Conservation (phyloP, 2,888 invertebrate genomes). For the Lathronympha strigana region DNA sequence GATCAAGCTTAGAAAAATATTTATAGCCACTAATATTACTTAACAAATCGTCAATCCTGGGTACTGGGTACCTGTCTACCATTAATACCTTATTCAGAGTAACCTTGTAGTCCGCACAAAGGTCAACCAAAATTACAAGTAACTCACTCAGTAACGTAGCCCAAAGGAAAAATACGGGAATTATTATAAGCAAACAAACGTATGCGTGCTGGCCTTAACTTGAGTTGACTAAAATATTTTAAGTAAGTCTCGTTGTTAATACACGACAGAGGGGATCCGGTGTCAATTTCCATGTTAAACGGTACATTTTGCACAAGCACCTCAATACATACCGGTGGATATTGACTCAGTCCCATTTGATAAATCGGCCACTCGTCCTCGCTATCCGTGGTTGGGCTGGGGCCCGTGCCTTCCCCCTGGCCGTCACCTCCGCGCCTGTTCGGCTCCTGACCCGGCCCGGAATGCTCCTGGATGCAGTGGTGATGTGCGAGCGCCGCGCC, state of each 20-base stretch:
- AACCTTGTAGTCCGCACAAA: constrained; percentile 1
- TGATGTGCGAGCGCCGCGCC: not conserved
- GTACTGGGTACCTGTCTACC: constrained; percentile 1
- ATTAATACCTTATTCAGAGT: not conserved
- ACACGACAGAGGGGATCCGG: no score
- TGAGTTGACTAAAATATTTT: no score
- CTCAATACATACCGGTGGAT: not conserved
- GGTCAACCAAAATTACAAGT: no score
- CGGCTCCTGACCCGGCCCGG: not conserved
- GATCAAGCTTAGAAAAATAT: constrained; percentile 5
- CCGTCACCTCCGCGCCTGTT: not conserved
- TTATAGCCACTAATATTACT: not conserved
- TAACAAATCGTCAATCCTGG: constrained; percentile 9
- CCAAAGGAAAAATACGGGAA: no score
- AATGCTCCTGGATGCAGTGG: not conserved
- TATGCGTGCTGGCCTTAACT: no score
- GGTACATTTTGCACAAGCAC: not conserved
- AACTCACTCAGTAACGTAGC: no score
- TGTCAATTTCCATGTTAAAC: no score
- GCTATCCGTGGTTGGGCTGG: no score
- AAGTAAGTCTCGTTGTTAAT: no score
- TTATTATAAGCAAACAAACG: no score
- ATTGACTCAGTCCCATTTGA: not conserved
- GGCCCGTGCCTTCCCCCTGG: no score
- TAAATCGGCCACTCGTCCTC: no score